phyloP scores from a whole-genome alignment of 2,888 invertebrate genomes.

The Linyphia triangularis region DNA sequence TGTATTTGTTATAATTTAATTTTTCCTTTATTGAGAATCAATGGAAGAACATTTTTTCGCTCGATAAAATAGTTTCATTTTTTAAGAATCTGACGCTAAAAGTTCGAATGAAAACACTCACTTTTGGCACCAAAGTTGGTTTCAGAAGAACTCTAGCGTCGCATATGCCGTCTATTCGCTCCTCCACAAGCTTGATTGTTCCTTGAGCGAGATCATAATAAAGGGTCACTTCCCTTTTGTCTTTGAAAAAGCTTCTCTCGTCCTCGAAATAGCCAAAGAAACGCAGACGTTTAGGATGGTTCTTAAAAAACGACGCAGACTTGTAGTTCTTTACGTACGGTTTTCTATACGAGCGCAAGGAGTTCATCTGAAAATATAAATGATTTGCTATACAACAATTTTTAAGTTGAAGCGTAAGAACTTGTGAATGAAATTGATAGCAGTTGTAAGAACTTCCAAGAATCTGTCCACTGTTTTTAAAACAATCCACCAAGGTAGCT shows the following conservation, averaged over 20 bases:
- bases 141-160: constrained; percentile 29
- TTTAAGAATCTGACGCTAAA: too few relatives aligned
- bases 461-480: too few relatives aligned
- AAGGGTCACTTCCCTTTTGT: constrained; percentile 14
- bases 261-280: constrained; percentile 48
- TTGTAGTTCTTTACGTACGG: constrained; percentile 43
- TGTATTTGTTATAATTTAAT: not conserved
- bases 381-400: not conserved
- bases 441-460: too few relatives aligned
- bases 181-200: constrained; percentile 41
- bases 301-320: constrained; percentile 24
- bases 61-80: too few relatives aligned
- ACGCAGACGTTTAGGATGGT: constrained; percentile 51
- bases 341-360: constrained; percentile 24
- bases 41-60: too few relatives aligned
- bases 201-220: constrained; percentile 49
- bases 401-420: not conserved
- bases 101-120: not conserved
- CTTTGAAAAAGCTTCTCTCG: constrained; percentile 35
- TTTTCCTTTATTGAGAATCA: too few relatives aligned
- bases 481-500: too few relatives aligned
- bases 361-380: constrained; percentile 29
- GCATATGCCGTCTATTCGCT: constrained; percentile 16
- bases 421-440: too few relatives aligned
- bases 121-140: constrained; percentile 53